Base-by-base conservation (phyloP, 2,113 vertebrate species). In the Gavialis gangeticus region DNA sequence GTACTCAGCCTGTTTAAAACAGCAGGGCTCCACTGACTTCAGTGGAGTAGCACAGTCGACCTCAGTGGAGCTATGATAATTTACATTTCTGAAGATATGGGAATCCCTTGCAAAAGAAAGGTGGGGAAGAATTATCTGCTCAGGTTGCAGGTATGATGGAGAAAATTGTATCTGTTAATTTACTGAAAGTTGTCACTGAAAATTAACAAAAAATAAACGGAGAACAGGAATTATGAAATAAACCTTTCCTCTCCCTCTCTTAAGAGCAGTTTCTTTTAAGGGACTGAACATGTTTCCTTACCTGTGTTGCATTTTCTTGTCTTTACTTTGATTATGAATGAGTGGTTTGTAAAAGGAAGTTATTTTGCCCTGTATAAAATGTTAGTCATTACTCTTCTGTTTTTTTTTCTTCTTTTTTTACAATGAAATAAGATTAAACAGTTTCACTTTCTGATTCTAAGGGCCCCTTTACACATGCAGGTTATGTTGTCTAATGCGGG, bases 301-400 rank as follows among this genome's bases (percentile, higher is more conserved):
- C 11, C 37, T 27, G 18, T 82, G 46, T 46, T 46, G 46, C 46
- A 46, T 90, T 84, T 76, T 62, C 14, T 83, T 81, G 5, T 0
- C 46, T 46, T 2, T 2, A 19, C 1, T 88, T 67, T 56, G 4
- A 3, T 82, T 88, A 56, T 79, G n/a, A 92, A 94, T 76, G 57
- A 6, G 7, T 87, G 10, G 24, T 82, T 9, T 92, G 64, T 64
- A 30, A 84, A 83, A 85, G 4, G 16, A 37, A 3, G 2, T 81
- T 78, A 24, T 75, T 92, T 90, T 89, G 78, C 27, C 83, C 24
- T 90, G 21, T 67, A 85, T 78, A 46, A 81, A 12, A 25, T 64
- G 1, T 10, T 0, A 27, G 10, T 62, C 27, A 12, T 27, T 63
- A 63, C 62, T 55, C 13, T 75, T 27, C 22, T 10, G 3, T 2